Percentiles rank a stretch among this genome's conserved stretches.
Conservation (phyloP, 2,113 vertebrate genomes). For the Terrapene triunguis region DNA sequence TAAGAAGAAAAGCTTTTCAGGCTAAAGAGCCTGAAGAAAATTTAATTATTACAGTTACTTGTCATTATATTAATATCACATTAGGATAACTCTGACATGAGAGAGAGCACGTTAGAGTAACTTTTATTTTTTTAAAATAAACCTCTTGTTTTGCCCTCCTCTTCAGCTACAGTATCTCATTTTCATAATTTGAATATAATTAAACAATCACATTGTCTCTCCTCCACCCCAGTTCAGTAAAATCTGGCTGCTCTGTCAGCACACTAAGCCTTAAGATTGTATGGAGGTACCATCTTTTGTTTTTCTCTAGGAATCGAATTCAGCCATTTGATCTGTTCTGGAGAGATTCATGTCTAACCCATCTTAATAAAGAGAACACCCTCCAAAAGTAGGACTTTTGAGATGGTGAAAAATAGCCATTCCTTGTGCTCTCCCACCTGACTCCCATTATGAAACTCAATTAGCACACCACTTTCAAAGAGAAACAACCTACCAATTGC, state of each 20-base stretch:
- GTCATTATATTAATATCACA: neutral
- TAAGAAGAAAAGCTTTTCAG: neutral
- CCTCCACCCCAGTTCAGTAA: neutral
- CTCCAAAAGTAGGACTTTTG: neutral
- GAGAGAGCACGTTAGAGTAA: neutral
- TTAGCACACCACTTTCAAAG: neutral
- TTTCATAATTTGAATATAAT: neutral
- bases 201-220: neutral
- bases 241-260: neutral
- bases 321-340: neutral
- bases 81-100: neutral
- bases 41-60: neutral
- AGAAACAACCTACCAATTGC: neutral
- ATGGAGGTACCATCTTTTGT: neutral
- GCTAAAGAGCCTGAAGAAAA: neutral
- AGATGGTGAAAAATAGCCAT: neutral
- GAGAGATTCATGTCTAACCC: neutral
- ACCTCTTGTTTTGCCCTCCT: neutral
- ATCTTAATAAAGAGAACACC: neutral
- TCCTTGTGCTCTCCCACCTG: neutral
- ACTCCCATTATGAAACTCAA: neutral
- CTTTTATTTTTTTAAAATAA: neutral
- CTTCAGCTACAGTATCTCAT: neutral
- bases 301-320: constrained; percentile 53
- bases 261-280: neutral